Base-by-base conservation (phyloP, 1,140 invertebrate species). In the Littorina saxatilis region DNA sequence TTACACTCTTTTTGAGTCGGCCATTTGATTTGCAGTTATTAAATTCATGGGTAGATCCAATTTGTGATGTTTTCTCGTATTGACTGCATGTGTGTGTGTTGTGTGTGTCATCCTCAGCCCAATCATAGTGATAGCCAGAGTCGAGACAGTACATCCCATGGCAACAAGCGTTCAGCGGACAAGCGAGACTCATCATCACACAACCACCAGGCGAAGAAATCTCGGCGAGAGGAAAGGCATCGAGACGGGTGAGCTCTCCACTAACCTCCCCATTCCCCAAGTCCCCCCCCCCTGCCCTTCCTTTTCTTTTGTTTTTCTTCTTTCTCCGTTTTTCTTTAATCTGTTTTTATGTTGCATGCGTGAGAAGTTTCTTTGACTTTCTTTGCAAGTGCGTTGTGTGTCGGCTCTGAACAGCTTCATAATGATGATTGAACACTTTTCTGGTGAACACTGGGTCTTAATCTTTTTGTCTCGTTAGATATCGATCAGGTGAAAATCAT, bases 391-490 rank as follows among this genome's bases (percentile, higher is more conserved):
- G 76, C 23, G 35, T 78, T 75, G 52, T 78, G 58, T 78, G 76
- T 78, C 76, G 76, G 76, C 76, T 78, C 76, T 78, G 76, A 78
- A 78, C 52, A 63, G 32, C 76, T 43, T 43, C 76, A 78, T 61
- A 63, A n/a, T 39, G 43, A 52, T 78, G 76, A 78, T 78, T 78
- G 76, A 78, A 78, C 76, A 78, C 76, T 78, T 78, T 58, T 78
- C 58, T 43, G 55, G 55, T 63, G 55, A 58, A 61, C 76, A 63
- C 58, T 78, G 76, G 76, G 76, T 78, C 76, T 63, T 52, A 43
- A 5, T 23, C 43, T 40, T 73, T n/a, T 43, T 73, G 58, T 61
- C 27, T 61, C n/a, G 58, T 61, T 29, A 61, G 20, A 61, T 61
- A 9, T 61, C 58, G n/a, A 23, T 47, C 43, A 47, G 17, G 7